Evolutionary conservation across 2,113 vertebrate species (phyloP).

Genomic region (Tapirus terrestris): DNA sequence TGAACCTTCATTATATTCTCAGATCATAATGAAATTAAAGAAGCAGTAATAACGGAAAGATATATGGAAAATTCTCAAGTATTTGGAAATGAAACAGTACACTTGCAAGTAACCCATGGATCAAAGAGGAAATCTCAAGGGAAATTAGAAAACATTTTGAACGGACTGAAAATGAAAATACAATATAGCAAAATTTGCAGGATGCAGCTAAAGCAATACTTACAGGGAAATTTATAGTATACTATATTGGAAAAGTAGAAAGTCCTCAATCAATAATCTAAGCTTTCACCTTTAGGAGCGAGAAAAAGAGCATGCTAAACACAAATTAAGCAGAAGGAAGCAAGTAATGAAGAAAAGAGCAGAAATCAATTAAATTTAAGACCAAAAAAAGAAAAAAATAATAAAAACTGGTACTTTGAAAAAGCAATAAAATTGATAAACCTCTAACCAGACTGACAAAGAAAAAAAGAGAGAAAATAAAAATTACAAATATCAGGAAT

Average conservation of each 20-base stretch:
- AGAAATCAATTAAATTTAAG: background rate
- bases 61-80: background rate
- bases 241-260: background rate
- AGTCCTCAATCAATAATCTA: background rate
- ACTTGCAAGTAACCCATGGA: background rate
- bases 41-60: background rate
- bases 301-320: background rate
- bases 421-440: conserved; percentile 8
- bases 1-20: background rate
- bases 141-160: background rate
- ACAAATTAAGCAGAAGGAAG: background rate
- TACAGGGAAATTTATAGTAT: background rate
- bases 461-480: background rate
- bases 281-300: background rate
- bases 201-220: background rate
- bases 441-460: background rate
- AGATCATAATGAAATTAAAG: background rate
- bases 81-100: background rate
- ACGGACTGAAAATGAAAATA: background rate
- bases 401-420: background rate
- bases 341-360: background rate
- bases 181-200: background rate
- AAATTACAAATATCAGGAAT: background rate
- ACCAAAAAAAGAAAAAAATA: background rate
- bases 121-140: background rate